These are phyloP conservation scores for Coelopa pilipes DNA, from an alignment of 2,888 invertebrate genomes.

Conservation along the genomic window DNA sequence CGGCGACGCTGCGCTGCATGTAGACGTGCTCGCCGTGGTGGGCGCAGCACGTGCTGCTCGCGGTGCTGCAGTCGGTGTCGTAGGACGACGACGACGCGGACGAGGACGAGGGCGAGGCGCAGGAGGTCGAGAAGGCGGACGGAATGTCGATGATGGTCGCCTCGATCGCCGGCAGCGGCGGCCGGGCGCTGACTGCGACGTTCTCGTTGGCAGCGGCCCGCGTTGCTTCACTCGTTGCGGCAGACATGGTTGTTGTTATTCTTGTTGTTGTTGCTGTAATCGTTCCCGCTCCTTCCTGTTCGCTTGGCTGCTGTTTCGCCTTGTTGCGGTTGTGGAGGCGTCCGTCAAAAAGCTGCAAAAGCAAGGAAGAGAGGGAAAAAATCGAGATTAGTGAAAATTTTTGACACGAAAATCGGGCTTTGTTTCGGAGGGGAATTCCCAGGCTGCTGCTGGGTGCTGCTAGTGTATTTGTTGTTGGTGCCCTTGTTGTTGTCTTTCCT, in stretches of 20 bases:
- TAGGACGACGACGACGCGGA: constrained; percentile 51
- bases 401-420: background rate
- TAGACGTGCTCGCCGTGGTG: constrained; percentile 61
- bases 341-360: constrained; percentile 1
- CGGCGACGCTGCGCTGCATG: constrained; percentile 52
- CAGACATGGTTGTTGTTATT: background rate
- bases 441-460: no score
- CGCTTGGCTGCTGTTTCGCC: background rate
- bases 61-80: constrained; percentile 61
- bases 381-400: constrained; percentile 1
- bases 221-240: no score
- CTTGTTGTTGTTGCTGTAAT: no score
- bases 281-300: no score
- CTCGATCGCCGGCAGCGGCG: constrained; percentile 44
- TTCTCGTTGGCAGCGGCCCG: background rate
- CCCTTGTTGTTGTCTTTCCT: no score
- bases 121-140: constrained; percentile 50
- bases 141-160: constrained; percentile 63
- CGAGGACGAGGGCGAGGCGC: no score
- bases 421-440: no score
- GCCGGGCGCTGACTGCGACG: background rate
- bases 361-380: background rate
- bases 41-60: constrained; percentile 62
- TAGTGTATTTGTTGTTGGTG: no score
- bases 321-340: constrained; percentile 16